Percentiles rank a stretch among this genome's conserved stretches.
Evolutionary conservation across 1,140 invertebrate species (phyloP).

Genomic region (Musca domestica): DNA sequence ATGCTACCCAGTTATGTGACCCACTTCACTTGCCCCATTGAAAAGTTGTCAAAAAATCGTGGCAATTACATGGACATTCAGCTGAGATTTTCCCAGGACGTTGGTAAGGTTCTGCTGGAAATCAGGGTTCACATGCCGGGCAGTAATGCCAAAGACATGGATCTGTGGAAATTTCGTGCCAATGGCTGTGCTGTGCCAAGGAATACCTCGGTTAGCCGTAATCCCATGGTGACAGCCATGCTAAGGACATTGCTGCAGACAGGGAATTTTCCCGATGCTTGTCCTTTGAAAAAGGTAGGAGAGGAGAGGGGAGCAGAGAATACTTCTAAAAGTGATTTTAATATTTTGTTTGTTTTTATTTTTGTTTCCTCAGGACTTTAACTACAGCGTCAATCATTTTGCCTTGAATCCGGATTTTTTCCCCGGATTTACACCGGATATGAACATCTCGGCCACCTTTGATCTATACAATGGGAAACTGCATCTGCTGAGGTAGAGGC

Average conservation of each 20-base stretch:
- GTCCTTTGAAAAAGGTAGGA: slow-evolving; percentile 3
- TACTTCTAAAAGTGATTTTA: no score
- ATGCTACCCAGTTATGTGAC: neutral
- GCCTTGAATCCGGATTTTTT: slow-evolving; percentile 28
- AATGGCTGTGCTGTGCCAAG: neutral
- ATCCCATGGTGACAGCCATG: neutral
- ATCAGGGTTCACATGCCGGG: neutral
- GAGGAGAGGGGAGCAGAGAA: no score
- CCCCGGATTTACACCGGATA: neutral
- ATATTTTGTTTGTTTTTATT: no score
- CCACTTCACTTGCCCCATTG: neutral
- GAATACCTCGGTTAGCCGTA: neutral
- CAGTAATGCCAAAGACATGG: neutral
- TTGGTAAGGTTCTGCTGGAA: neutral
- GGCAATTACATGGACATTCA: neutral
- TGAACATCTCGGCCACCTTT: neutral
- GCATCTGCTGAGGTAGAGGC: neutral
- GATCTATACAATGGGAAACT: neutral
- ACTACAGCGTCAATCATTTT: slow-evolving; percentile 17
- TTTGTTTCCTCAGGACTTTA: neutral
- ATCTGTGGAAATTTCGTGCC: neutral
- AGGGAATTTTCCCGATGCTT: neutral
- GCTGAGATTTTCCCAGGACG: neutral
- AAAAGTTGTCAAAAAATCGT: neutral
- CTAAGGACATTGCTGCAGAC: neutral